phyloP scores from a whole-genome alignment of 2,888 invertebrate species.

The Brenthis daphne region DNA sequence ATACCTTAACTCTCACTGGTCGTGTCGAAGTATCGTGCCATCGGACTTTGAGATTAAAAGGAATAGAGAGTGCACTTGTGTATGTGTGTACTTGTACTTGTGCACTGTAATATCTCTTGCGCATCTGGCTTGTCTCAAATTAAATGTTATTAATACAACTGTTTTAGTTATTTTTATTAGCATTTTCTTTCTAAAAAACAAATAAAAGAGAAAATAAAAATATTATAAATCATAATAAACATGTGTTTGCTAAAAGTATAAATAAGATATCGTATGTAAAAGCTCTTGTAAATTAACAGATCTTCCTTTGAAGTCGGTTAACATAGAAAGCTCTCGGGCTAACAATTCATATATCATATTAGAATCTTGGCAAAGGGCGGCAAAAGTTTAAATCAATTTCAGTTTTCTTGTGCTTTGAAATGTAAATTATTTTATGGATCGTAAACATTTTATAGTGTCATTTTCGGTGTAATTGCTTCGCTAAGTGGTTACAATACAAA shows the following conservation, averaged over 20 bases:
- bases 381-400: constrained; percentile 27
- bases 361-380: constrained; percentile 19
- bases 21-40: too few relatives aligned
- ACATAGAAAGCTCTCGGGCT: not conserved
- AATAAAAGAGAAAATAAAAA: too few relatives aligned
- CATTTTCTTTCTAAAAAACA: too few relatives aligned
- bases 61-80: too few relatives aligned
- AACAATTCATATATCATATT: constrained; percentile 14
- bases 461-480: constrained; percentile 42
- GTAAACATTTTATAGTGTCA: constrained; percentile 44
- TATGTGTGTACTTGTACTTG: too few relatives aligned
- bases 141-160: too few relatives aligned
- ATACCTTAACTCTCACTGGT: too few relatives aligned
- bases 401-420: constrained; percentile 18
- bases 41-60: too few relatives aligned
- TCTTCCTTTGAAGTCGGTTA: constrained; percentile 8
- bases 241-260: not conserved
- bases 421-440: constrained; percentile 45
- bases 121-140: too few relatives aligned
- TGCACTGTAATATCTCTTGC: too few relatives aligned
- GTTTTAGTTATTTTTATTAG: too few relatives aligned
- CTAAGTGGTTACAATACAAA: constrained; percentile 42
- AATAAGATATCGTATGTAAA: not conserved
- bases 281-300: not conserved
- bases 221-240: too few relatives aligned